Evolutionary conservation across 2,797 vertebrate genomes (phyloP).

Genomic region (Hylomyscus alleni): DNA sequence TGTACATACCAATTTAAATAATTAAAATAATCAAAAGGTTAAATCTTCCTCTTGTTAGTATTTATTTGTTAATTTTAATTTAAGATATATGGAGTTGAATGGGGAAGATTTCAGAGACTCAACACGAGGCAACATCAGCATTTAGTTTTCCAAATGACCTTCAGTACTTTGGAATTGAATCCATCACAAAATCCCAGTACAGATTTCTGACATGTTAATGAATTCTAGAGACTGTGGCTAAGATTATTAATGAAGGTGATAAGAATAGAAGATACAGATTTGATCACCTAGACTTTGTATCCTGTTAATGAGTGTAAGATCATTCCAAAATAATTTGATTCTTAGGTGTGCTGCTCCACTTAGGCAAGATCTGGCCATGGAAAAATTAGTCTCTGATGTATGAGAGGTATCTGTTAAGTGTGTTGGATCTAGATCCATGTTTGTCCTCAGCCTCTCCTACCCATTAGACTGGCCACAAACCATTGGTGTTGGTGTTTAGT

Average conservation of each 20-base stretch:
- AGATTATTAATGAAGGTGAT: background rate
- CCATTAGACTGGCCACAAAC: no score
- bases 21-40: background rate
- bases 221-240: background rate
- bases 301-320: background rate
- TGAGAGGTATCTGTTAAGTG: accelerated
- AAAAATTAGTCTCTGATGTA: background rate
- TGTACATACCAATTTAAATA: background rate
- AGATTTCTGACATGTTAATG: background rate
- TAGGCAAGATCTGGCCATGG: background rate
- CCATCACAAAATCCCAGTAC: background rate
- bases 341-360: background rate
- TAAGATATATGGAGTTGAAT: background rate
- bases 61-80: background rate
- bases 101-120: background rate
- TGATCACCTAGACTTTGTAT: background rate
- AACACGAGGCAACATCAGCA: background rate
- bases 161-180: background rate
- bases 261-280: background rate
- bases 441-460: background rate
- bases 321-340: accelerated
- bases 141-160: background rate
- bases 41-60: background rate
- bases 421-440: accelerated
- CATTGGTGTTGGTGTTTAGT: background rate